Conservation (phyloP, 2,797 vertebrate genomes). For the Crotalus adamanteus region DNA sequence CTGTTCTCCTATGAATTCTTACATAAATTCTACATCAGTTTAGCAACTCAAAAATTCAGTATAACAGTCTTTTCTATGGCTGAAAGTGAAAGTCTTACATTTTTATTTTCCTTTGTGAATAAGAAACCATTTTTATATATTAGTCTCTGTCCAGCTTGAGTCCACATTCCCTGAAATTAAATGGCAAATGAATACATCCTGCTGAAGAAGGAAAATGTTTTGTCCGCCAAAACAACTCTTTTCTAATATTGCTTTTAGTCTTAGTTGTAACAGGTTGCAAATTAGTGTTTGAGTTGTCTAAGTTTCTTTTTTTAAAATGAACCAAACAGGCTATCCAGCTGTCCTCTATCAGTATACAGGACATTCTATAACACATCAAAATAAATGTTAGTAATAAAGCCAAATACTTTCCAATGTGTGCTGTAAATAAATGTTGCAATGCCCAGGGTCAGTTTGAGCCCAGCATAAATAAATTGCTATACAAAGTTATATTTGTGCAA, state of each 20-base stretch:
- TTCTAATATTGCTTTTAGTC: slow-evolving; percentile 24
- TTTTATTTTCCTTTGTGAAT: background rate
- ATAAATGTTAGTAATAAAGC: slow-evolving; percentile 18
- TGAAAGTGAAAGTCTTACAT: background rate
- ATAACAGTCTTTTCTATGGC: background rate
- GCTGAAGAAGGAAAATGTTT: background rate
- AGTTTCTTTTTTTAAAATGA: slow-evolving; percentile 30
- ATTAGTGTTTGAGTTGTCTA: slow-evolving; percentile 18
- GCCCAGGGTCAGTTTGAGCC: slow-evolving; percentile 47
- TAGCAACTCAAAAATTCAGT: background rate
- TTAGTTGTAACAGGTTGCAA: slow-evolving; percentile 28
- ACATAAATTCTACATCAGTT: background rate
- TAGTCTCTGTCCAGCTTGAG: background rate
- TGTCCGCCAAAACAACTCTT: background rate
- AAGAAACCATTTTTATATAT: background rate
- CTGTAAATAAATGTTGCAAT: slow-evolving; percentile 47
- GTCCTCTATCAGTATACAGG: slow-evolving; percentile 20
- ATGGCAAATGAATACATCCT: background rate
- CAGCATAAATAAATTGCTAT: slow-evolving; percentile 30
- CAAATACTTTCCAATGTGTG: background rate
- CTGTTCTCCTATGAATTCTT: background rate
- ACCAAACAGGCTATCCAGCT: slow-evolving; percentile 36
- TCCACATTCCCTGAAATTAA: background rate
- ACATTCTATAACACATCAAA: background rate
- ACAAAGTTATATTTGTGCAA: slow-evolving; percentile 44